Percentiles rank a stretch among this genome's conserved stretches.
Conservation (phyloP, 2,797 vertebrate species). For the Chromobotia macracanthus region DNA sequence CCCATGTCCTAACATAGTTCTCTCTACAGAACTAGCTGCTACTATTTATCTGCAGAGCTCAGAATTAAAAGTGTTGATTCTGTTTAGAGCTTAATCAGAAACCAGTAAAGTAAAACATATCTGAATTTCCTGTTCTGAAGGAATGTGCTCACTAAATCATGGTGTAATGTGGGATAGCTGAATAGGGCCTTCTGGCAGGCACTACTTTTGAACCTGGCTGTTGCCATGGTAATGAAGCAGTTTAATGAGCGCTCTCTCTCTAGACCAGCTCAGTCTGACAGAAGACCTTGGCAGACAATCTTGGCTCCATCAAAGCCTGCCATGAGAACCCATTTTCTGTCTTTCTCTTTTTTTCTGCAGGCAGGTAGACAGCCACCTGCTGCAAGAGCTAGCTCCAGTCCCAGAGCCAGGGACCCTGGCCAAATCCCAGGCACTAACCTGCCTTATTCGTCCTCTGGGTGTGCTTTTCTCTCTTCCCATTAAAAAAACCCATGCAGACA, state of each 20-base stretch:
- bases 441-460: conserved; percentile 37
- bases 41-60: not conserved
- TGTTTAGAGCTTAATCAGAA: conserved; percentile 35
- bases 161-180: conserved; percentile 67
- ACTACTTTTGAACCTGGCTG: conserved; percentile 64
- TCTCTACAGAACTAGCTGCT: not conserved
- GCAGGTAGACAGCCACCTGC: conserved; percentile 63
- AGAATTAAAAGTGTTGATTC: conserved; percentile 8
- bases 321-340: conserved; percentile 59
- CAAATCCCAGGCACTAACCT: conserved; percentile 53
- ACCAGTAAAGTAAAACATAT: conserved; percentile 36
- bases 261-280: conserved; percentile 58
- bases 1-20: conserved; percentile 3
- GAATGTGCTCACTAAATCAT: conserved; percentile 61
- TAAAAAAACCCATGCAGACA: conserved; percentile 45
- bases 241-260: conserved; percentile 71
- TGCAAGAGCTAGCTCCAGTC: conserved; percentile 41
- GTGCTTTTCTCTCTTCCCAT: conserved; percentile 36
- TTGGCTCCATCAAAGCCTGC: conserved; percentile 55
- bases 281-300: conserved; percentile 57
- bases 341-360: conserved; percentile 49
- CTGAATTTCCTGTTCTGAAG: conserved; percentile 54
- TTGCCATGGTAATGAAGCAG: conserved; percentile 81
- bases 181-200: conserved; percentile 77
- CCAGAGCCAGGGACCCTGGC: conserved; percentile 51